phyloP scores from a whole-genome alignment of 2,113 vertebrate species.

The Pogona vitticeps region DNA sequence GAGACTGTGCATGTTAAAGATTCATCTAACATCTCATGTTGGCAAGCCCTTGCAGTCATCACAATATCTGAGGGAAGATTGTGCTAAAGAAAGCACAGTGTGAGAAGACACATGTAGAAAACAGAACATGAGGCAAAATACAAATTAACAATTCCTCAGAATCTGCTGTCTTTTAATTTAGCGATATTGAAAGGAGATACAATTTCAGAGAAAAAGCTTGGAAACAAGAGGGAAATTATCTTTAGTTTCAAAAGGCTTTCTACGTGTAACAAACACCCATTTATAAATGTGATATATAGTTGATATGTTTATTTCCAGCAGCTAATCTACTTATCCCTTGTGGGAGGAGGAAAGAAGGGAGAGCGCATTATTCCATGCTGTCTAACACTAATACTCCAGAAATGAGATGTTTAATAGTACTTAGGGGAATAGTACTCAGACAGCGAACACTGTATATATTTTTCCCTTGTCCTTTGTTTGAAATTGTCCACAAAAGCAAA shows the following conservation, averaged over 20 bases:
- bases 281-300: neutral
- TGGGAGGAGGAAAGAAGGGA: neutral
- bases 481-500: slow-evolving; percentile 22
- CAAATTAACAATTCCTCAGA: neutral
- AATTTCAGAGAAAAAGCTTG: neutral
- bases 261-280: neutral
- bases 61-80: neutral
- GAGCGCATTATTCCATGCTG: neutral
- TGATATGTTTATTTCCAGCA: neutral
- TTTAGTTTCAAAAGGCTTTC: neutral
- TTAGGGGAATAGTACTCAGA: neutral
- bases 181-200: neutral
- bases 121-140: neutral
- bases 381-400: neutral
- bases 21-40: too few species aligned
- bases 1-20: too few species aligned
- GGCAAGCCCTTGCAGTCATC: neutral
- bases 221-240: neutral
- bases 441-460: neutral
- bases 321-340: slow-evolving; percentile 12
- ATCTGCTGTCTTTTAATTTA: neutral
- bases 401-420: slow-evolving; percentile 15
- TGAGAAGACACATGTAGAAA: neutral
- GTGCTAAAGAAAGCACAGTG: neutral
- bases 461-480: neutral